phyloP scores from a whole-genome alignment of 2,113 vertebrate genomes.

The Onychostruthus taczanowskii region DNA sequence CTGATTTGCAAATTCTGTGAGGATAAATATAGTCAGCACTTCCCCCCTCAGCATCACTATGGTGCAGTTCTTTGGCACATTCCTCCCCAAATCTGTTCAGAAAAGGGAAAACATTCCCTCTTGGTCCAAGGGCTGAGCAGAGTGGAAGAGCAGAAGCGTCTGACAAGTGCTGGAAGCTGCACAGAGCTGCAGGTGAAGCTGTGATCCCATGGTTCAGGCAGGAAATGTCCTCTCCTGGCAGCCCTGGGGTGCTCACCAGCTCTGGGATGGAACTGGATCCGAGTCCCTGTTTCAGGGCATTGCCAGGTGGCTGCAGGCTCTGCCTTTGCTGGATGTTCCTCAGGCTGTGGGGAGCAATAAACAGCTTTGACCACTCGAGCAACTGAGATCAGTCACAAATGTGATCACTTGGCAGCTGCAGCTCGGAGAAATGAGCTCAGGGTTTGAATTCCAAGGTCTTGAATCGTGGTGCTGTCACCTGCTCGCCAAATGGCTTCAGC shows the following conservation, averaged over 20 bases:
- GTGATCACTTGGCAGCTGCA: neutral
- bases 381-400: neutral
- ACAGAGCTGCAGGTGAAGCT: neutral
- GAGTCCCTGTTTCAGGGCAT: fast-evolving
- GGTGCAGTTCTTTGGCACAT: neutral
- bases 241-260: neutral
- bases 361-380: neutral
- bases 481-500: neutral
- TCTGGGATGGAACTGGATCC: neutral
- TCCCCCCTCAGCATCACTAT: neutral
- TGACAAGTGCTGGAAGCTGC: neutral
- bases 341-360: neutral
- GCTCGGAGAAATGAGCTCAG: neutral
- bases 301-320: neutral
- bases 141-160: neutral
- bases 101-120: neutral
- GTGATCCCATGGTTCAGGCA: neutral
- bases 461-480: neutral
- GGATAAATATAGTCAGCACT: neutral
- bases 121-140: neutral
- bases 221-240: neutral
- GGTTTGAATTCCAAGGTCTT: neutral
- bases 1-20: neutral
- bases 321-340: neutral
- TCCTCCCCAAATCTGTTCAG: neutral